These are phyloP conservation scores for Siniperca undulata DNA, from an alignment of 2,797 vertebrate genomes.

Conservation along the genomic window DNA sequence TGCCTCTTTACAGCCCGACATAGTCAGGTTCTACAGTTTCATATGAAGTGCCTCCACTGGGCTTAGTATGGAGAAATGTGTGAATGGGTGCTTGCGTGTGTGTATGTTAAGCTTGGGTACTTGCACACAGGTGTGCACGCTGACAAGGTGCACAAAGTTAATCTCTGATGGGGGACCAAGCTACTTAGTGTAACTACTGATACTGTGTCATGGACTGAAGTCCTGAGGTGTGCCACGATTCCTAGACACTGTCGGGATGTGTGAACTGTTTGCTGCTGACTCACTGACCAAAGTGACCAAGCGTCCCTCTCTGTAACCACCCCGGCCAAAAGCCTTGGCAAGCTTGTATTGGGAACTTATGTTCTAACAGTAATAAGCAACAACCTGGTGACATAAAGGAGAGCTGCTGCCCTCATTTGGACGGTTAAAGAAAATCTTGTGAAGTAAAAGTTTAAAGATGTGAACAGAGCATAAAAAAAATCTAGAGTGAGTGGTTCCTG, in stretches of 20 bases:
- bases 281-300: conserved; percentile 84
- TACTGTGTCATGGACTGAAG: conserved; percentile 81
- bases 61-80: conserved; percentile 73
- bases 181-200: conserved; percentile 87
- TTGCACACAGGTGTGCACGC: conserved; percentile 74
- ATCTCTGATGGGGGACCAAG: conserved; percentile 81
- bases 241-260: conserved; percentile 74
- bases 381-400: conserved; percentile 33
- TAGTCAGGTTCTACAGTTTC: conserved; percentile 79
- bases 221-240: conserved; percentile 79
- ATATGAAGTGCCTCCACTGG: conserved; percentile 85
- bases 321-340: conserved; percentile 53
- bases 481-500: conserved; percentile 54
- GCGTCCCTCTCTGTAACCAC: conserved; percentile 73
- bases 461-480: conserved; percentile 50
- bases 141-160: conserved; percentile 70
- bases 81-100: conserved; percentile 46
- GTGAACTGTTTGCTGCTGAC: conserved; percentile 85
- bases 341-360: conserved; percentile 46
- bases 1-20: conserved; percentile 81
- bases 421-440: conserved; percentile 49
- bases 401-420: conserved; percentile 50
- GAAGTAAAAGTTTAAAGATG: conserved; percentile 62
- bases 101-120: conserved; percentile 76
- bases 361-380: conserved; percentile 46